A percentile compares a stretch with the other conserved stretches of the same genome.
These are phyloP conservation scores for Hypsopygia costalis DNA, from an alignment of 2,888 invertebrate genomes.

Conservation along the genomic window DNA sequence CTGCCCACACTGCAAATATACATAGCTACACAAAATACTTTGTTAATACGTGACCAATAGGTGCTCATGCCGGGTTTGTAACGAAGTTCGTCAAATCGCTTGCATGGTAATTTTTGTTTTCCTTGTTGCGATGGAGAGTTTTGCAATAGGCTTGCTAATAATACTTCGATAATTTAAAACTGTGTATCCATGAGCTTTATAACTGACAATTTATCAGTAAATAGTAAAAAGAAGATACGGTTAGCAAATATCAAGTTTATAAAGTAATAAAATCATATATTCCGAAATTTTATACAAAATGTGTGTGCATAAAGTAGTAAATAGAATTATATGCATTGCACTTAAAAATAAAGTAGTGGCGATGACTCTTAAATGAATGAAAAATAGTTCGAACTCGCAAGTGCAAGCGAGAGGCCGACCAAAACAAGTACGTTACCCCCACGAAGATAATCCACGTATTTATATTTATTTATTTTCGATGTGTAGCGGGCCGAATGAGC, in stretches of 20 bases:
- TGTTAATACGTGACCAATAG: conserved; percentile 26
- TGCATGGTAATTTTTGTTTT: conserved; percentile 27
- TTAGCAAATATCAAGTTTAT: no score
- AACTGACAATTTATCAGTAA: no score
- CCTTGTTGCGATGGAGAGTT: conserved; percentile 16
- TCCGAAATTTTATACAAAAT: no score
- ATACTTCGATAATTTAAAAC: conserved; percentile 29
- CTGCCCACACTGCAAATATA: conserved; percentile 9
- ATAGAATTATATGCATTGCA: no score
- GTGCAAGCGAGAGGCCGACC: conserved; percentile 55
- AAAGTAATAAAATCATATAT: no score
- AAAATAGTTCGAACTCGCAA: conserved; percentile 42
- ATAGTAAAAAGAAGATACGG: no score
- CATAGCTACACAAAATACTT: conserved; percentile 7
- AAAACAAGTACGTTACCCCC: conserved; percentile 78
- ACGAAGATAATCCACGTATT: conserved; percentile 64
- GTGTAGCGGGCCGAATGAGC: conserved; percentile 33
- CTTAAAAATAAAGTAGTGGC: conserved; percentile 66
- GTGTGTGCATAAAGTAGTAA: no score
- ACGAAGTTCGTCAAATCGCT: conserved; percentile 21
- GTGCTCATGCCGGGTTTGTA: conserved; percentile 27
- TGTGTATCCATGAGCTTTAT: no score
- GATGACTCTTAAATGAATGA: conserved; percentile 66
- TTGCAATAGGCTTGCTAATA: conserved; percentile 20
- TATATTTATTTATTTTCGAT: conserved; percentile 59